Evolutionary conservation across 1,140 invertebrate species (phyloP).

Genomic region (Drosophila kepulauana): DNA sequence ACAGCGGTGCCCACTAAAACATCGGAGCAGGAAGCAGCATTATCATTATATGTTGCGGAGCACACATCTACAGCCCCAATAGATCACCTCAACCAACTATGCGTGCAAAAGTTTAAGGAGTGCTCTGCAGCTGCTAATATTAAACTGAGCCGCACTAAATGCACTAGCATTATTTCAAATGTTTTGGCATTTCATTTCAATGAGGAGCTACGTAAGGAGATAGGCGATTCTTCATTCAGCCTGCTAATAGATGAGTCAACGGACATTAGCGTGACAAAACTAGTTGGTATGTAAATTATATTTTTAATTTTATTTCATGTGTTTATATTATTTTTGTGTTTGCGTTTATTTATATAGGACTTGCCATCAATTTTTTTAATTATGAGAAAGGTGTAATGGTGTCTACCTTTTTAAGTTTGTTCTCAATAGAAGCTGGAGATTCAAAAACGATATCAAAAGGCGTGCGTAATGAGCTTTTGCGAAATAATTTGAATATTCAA

Average conservation of each 20-base stretch:
- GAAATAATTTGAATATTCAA: neutral
- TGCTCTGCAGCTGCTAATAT: too few relatives aligned
- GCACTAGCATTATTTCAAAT: neutral
- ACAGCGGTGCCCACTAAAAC: neutral
- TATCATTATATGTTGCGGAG: neutral
- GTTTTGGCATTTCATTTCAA: constrained; percentile 6
- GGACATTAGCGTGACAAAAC: neutral
- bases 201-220: neutral
- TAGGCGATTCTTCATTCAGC: neutral
- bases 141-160: too few relatives aligned
- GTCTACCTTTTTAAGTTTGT: neutral
- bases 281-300: constrained; percentile 4
- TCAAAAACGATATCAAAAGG: neutral
- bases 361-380: neutral
- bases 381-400: neutral
- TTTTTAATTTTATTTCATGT: neutral
- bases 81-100: neutral
- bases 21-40: constrained; percentile 6
- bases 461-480: too few relatives aligned
- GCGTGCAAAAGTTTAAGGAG: neutral
- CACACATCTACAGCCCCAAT: neutral
- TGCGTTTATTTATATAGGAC: neutral
- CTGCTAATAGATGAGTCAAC: neutral
- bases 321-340: too few relatives aligned
- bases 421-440: neutral